Conservation (phyloP, 92 coral and sea anemone genomes). For the Epizoanthus stellaris region DNA sequence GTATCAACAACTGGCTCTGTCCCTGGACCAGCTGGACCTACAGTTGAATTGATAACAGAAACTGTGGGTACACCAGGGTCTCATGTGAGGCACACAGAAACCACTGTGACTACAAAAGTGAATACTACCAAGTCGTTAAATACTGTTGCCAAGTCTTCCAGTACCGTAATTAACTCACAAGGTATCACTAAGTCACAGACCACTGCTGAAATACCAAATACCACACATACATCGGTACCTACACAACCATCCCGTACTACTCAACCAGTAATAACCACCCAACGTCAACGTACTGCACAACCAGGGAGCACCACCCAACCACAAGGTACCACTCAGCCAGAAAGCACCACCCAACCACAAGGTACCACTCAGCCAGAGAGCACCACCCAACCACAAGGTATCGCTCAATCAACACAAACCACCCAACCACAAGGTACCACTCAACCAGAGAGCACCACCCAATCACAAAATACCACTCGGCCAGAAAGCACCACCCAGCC, state of each 20-base stretch:
- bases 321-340: neutral
- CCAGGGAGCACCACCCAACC: neutral
- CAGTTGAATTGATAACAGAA: neutral
- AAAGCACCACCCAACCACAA: slow-evolving; percentile 13
- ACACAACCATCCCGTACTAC: neutral
- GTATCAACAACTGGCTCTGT: neutral
- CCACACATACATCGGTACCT: neutral
- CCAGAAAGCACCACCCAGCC: slow-evolving; percentile 17
- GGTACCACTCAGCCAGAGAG: neutral
- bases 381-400: neutral
- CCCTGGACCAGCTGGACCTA: neutral
- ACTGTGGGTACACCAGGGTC: slow-evolving; percentile 13
- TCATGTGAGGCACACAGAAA: slow-evolving; percentile 26
- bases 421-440: neutral
- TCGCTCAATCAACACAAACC: neutral
- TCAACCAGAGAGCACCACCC: slow-evolving; percentile 2
- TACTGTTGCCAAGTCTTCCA: too few species aligned
- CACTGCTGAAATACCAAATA: neutral
- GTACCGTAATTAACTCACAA: too few species aligned
- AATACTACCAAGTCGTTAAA: neutral
- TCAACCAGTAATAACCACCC: neutral
- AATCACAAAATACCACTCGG: neutral
- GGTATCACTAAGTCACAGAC: too few species aligned
- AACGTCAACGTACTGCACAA: neutral
- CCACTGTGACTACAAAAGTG: neutral